Evolutionary conservation across 2,888 invertebrate species (phyloP).

Genomic region (Parnassius orleans): DNA sequence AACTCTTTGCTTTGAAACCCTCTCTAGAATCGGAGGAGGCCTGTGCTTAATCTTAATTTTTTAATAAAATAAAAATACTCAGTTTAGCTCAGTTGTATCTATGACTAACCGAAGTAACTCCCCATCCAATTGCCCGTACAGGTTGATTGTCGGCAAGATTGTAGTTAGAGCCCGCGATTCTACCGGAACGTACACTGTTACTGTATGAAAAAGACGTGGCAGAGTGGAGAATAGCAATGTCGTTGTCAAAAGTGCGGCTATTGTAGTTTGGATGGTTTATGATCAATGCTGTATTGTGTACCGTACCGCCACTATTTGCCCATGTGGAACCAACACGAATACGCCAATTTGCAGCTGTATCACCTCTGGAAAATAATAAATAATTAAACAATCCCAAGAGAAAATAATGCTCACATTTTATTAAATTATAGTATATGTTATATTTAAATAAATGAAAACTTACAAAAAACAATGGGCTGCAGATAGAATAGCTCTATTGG

Average conservation of each 20-base stretch:
- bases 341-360: constrained; percentile 40
- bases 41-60: no score
- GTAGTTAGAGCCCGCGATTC: constrained; percentile 40
- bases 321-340: constrained; percentile 49
- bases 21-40: no score
- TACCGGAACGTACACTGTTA: constrained; percentile 32
- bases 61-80: constrained; percentile 34
- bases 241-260: constrained; percentile 38
- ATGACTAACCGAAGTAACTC: constrained; percentile 36
- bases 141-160: constrained; percentile 38
- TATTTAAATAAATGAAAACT: neutral
- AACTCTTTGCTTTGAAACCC: no score
- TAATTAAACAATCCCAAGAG: neutral
- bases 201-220: constrained; percentile 30
- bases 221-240: constrained; percentile 51
- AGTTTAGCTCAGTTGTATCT: neutral
- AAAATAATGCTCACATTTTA: neutral
- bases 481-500: constrained; percentile 20
- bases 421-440: neutral
- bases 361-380: constrained; percentile 36
- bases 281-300: constrained; percentile 33
- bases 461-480: constrained; percentile 27
- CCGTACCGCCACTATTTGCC: constrained; percentile 49
- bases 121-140: constrained; percentile 49
- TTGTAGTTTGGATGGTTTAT: constrained; percentile 52